phyloP scores from a whole-genome alignment of 2,888 invertebrate genomes.

The Chaetogeoica ovagalla region DNA sequence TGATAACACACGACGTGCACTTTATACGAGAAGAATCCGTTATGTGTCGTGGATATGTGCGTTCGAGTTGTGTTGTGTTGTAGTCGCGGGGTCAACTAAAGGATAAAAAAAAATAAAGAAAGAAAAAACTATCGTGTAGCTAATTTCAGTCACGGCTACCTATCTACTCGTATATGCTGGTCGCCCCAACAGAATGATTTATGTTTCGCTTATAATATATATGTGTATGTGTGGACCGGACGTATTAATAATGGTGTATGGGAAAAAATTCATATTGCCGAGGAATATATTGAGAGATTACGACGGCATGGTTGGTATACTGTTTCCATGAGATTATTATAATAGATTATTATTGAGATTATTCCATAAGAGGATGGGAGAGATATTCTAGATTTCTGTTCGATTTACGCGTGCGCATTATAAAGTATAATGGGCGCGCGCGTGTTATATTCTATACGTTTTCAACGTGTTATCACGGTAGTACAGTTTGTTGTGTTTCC shows the following conservation, averaged over 20 bases:
- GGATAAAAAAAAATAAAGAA: background rate
- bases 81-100: conserved; percentile 23
- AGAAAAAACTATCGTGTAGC: conserved; percentile 36
- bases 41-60: conserved; percentile 4
- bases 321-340: background rate
- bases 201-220: conserved; percentile 23
- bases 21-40: conserved; percentile 24
- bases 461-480: background rate
- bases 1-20: background rate
- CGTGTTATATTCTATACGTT: background rate
- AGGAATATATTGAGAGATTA: conserved; percentile 31
- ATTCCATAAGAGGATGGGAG: background rate
- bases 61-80: background rate
- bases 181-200: conserved; percentile 28
- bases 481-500: too few species aligned
- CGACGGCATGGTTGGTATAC: background rate
- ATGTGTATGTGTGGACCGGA: conserved; percentile 17
- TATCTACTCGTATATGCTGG: background rate
- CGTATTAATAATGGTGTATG: conserved; percentile 44
- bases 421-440: background rate
- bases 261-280: conserved; percentile 10
- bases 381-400: conserved; percentile 5
- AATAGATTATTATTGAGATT: too few species aligned
- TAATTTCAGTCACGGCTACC: conserved; percentile 42
- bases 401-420: background rate